phyloP scores from a whole-genome alignment of 1,140 invertebrate genomes.

The Dysdera silvatica region DNA sequence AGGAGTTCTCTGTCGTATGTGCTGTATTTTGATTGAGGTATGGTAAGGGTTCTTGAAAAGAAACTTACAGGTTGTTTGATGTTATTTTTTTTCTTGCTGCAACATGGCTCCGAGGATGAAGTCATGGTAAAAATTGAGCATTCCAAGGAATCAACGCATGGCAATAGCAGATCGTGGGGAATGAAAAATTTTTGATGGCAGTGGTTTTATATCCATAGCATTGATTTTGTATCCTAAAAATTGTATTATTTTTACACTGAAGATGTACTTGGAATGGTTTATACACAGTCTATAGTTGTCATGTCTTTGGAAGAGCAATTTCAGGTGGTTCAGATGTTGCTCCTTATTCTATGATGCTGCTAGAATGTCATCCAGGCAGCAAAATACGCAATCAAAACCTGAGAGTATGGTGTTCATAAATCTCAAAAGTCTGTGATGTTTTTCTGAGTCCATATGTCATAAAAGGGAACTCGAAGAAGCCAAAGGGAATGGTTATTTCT shows the following conservation, averaged over 20 bases:
- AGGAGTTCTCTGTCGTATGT: slow-evolving; percentile 35
- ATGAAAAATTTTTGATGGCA: no score
- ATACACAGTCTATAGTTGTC: no score
- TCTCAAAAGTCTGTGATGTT: neutral
- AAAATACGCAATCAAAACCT: neutral
- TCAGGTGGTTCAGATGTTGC: slow-evolving; percentile 32
- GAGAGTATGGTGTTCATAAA: neutral
- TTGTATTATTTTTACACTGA: no score
- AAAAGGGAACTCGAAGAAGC: neutral
- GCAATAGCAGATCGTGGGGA: no score
- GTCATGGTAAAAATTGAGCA: slow-evolving; percentile 41
- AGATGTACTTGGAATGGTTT: no score
- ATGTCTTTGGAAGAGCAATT: slow-evolving; percentile 38
- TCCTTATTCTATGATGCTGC: neutral
- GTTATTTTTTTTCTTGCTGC: neutral
- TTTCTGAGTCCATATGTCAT: neutral
- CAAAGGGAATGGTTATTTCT: neutral
- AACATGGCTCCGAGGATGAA: slow-evolving; percentile 20
- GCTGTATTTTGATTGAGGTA: slow-evolving; percentile 27
- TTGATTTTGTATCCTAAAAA: no score
- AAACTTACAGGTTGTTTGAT: slow-evolving; percentile 25
- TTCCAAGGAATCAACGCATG: slow-evolving; percentile 39
- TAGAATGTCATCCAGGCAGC: neutral
- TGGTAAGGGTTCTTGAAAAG: slow-evolving; percentile 11
- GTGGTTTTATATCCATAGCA: no score